Percentiles rank a stretch among this genome's conserved stretches.
Conservation (phyloP, 2,888 invertebrate genomes). For the Melieria picta region DNA sequence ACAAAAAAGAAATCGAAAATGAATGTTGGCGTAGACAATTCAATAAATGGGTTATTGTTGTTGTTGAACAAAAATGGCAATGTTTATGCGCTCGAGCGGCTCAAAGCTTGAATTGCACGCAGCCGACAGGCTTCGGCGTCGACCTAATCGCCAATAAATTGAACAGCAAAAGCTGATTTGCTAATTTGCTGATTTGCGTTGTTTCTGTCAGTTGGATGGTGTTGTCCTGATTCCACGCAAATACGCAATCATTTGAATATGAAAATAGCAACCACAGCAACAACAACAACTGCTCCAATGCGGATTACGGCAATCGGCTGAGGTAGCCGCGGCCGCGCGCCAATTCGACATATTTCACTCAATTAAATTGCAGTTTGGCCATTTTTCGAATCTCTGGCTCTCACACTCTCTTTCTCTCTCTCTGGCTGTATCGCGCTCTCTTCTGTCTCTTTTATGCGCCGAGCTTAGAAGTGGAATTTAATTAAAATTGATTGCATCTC, state of each 20-base stretch:
- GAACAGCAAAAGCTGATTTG: no score
- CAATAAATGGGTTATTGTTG: not conserved
- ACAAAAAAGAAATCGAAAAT: not conserved
- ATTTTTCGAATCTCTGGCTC: not conserved
- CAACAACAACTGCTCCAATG: no score
- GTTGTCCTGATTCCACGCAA: no score
- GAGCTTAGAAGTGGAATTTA: constrained; percentile 3
- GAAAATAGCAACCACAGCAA: no score
- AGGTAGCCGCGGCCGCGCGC: not conserved
- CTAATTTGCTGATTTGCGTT: no score
- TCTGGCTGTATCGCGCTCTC: not conserved
- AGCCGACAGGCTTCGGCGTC: no score
- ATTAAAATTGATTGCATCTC: constrained; percentile 1
- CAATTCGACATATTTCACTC: constrained; percentile 1
- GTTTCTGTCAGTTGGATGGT: no score
- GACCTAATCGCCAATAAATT: no score
- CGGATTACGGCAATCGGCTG: not conserved
- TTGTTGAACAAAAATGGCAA: no score
- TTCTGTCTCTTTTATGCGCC: not conserved
- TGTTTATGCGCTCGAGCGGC: no score
- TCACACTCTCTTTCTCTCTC: not conserved
- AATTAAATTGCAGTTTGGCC: not conserved
- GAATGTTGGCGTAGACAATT: not conserved
- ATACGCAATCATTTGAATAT: no score
- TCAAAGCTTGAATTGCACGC: no score